phyloP scores from a whole-genome alignment of 2,888 invertebrate species.

The Drosophila sordidapex region DNA sequence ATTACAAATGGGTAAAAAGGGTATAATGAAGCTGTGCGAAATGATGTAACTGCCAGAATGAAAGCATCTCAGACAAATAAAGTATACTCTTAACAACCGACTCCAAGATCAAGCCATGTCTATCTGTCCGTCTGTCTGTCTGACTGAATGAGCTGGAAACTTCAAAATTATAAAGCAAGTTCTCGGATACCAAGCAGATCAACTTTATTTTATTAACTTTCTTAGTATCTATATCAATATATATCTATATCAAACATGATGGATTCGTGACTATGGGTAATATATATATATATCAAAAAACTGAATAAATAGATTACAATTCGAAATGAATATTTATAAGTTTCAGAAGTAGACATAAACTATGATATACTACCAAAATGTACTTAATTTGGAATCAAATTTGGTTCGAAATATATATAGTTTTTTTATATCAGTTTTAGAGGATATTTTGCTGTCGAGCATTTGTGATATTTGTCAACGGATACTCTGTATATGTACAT shows the following conservation, averaged over 20 bases:
- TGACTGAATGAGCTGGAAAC: background rate
- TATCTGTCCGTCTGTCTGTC: background rate
- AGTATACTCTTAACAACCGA: background rate
- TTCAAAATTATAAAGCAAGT: background rate
- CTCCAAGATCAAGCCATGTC: background rate
- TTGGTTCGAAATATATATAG: background rate
- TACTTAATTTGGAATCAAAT: background rate
- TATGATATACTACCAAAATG: background rate
- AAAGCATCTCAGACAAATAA: background rate
- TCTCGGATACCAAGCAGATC: background rate
- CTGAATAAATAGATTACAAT: background rate
- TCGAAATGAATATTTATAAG: no score
- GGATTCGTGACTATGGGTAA: no score
- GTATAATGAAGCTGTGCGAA: background rate
- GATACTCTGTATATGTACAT: background rate
- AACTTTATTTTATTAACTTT: background rate
- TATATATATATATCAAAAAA: no score
- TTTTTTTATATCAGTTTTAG: background rate
- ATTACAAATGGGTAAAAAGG: background rate
- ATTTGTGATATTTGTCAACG: background rate
- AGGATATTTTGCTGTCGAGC: conserved; percentile 8
- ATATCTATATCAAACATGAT: no score
- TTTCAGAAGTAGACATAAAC: background rate
- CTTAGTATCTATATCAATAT: no score
- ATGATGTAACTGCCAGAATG: background rate